Evolutionary conservation across 1,140 invertebrate genomes (phyloP), one percentile per base, ranked within the genome.

Genomic region (Pseudomyrmex dendroicus): DNA sequence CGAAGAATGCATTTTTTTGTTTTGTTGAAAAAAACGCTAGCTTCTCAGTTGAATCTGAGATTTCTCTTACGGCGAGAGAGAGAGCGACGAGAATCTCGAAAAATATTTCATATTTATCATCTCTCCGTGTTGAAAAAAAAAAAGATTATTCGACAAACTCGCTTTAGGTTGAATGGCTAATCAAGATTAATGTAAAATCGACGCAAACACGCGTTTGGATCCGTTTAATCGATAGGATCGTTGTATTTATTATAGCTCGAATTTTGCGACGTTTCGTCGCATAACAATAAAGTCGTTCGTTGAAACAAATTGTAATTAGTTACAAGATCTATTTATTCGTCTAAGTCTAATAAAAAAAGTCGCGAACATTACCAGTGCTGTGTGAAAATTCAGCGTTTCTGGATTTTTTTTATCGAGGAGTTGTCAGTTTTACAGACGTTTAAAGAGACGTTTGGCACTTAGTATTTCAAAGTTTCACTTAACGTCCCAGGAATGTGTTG

Each of bases 211-310:
- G 52, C 52, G 50, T 12, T 15, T 44, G 20, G 61, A 68, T 67
- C 15, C 50, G 54, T 66, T 86, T 85, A 78, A 61, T 88, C 59
- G 85, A 87, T 84, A 83, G 83, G 87, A 86, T 91, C 89, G 85
- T 89, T 92, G 90, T 93, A 93, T 93, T 92, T 93, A 93, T 93
- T 93, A 87, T 90, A 84, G 74, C 70, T 56, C 63, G 84, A 66
- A 63, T 70, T 46, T 17, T 10, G 57, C 59, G 48, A 25, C 44
- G 52, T n/a, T 12, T 3, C 17, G 64, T 54, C 35, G 59, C 59
- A 3, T 17, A 54, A 13, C 56, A 63, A 13, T 74, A 74, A 74
- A 56, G 68, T 82, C 66, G 74, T 80, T 78, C 63, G 48, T 82
- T 57, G 70, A 59, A 76, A 56, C 44, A 74, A 80, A 80, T 74